Percentiles rank a stretch among this genome's conserved stretches.
Evolutionary conservation across 30 jellyfish, hydroid and myxozoan species (phyloP).

Genomic region (Pseudorhiza aurosa): DNA sequence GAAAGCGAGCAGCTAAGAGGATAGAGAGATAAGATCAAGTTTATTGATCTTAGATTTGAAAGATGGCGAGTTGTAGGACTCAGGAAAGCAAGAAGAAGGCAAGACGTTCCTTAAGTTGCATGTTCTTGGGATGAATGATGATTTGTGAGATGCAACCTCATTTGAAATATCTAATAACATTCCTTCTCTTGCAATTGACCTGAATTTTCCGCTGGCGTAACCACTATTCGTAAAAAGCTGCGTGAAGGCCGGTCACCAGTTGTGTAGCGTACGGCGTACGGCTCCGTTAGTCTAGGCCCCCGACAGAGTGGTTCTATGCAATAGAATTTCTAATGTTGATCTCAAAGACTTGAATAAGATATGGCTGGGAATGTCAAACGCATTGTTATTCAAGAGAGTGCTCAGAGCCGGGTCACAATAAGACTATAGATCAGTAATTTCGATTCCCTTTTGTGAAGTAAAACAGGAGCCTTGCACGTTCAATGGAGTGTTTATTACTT

Average conservation of each 20-base stretch:
- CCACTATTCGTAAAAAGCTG: constrained; percentile 57
- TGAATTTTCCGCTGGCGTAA: constrained; percentile 45
- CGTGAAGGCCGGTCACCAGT: constrained; percentile 66
- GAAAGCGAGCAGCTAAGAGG: too few relatives aligned
- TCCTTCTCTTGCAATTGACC: constrained; percentile 20
- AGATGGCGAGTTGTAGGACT: too few relatives aligned
- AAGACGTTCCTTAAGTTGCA: too few relatives aligned
- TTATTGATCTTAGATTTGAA: too few relatives aligned
- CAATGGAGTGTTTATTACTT: too few relatives aligned
- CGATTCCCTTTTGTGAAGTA: too few relatives aligned
- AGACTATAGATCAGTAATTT: neutral
- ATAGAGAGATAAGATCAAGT: too few relatives aligned
- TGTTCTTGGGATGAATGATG: neutral
- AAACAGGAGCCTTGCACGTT: neutral
- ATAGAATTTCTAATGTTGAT: constrained; percentile 23
- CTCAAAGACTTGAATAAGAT: constrained; percentile 26
- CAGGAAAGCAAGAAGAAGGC: too few relatives aligned
- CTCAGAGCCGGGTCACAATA: constrained; percentile 21
- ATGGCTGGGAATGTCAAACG: constrained; percentile 29
- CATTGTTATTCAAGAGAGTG: neutral
- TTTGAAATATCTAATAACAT: neutral
- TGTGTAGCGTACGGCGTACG: constrained; percentile 38
- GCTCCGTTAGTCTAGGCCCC: constrained; percentile 56
- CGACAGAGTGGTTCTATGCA: constrained; percentile 36
- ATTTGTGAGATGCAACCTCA: neutral